Evolutionary conservation across 2,888 invertebrate genomes (phyloP), one percentile per base, ranked within the genome.

Genomic region (Prosapia bicincta): DNA sequence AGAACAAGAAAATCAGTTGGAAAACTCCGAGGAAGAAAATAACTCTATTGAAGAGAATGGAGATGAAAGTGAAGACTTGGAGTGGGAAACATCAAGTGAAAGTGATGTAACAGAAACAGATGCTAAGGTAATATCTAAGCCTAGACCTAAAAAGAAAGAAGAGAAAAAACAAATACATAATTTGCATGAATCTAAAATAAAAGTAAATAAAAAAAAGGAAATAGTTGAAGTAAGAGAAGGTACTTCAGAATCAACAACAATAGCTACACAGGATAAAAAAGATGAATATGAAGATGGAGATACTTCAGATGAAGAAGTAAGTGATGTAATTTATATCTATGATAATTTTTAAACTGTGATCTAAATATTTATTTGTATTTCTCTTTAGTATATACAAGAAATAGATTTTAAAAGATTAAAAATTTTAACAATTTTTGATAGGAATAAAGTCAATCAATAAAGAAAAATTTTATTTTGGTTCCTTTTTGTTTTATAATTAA

Each of bases 281-380:
- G 79, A 92, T 79, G 95, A 96, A 85, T 96, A 97, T 82, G 92
- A 90, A 79, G 89, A 89, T 2, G 89, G 92, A 26, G 97, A 97
- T 85, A 93, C 95, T 9, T 97, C 97, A 0, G 98, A 98, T 84
- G 97, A 98, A 85, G 97, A 98, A 86, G 87, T 87, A 81, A 73
- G 75, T 78, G 38, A 30, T 30, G 30, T 5, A 30, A 30, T 30
- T 30, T 30, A 30, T 30, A n/a, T n/a, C n/a, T n/a, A n/a, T n/a
- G n/a, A n/a, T n/a, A n/a, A n/a, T n/a, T n/a, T n/a, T n/a, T n/a
- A n/a, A n/a, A n/a, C n/a, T n/a, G n/a, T n/a, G n/a, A n/a, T n/a
- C n/a, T n/a, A n/a, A n/a, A n/a, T n/a, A n/a, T n/a, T n/a, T n/a
- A n/a, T n/a, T n/a, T n/a, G n/a, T n/a, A n/a, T n/a, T n/a, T n/a